Evolutionary conservation across 2,888 invertebrate genomes (phyloP).

Genomic region (Agriopis marginaria): DNA sequence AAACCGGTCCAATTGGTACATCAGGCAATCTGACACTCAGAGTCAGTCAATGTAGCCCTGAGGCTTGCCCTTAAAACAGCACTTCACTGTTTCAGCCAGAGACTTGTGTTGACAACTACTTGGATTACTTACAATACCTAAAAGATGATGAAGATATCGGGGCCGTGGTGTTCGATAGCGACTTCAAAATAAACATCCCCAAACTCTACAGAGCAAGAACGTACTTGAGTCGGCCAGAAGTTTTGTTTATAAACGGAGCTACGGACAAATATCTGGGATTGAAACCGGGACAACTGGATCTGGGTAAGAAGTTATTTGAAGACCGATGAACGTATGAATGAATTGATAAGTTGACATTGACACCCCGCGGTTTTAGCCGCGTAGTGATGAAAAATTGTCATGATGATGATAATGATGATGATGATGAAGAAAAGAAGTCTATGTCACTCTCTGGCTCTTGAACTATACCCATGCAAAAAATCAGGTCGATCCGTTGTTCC

Average conservation of each 20-base stretch:
- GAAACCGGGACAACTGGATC: slow-evolving; percentile 57
- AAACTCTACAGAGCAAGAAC: slow-evolving; percentile 80
- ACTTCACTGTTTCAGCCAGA: slow-evolving; percentile 63
- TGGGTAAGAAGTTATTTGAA: slow-evolving; percentile 65
- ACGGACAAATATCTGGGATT: slow-evolving; percentile 75
- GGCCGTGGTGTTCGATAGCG: slow-evolving; percentile 86
- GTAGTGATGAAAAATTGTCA: no score
- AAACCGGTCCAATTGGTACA: no score
- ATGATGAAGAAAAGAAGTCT: no score
- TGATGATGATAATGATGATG: no score
- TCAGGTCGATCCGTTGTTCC: no score
- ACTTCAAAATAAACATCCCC: slow-evolving; percentile 78
- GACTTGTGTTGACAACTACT: slow-evolving; percentile 55
- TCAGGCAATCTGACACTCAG: no score
- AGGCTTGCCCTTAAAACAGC: neutral
- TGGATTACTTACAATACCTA: slow-evolving; percentile 63
- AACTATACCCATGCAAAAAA: no score
- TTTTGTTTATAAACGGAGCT: slow-evolving; percentile 81
- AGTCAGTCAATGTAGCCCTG: no score
- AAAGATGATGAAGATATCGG: slow-evolving; percentile 79
- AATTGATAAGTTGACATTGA: no score
- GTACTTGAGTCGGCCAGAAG: slow-evolving; percentile 80
- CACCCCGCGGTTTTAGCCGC: no score
- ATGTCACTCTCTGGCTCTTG: no score
- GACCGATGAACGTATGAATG: neutral